Conservation (phyloP, 2,888 invertebrate genomes). For the Noctua janthe region DNA sequence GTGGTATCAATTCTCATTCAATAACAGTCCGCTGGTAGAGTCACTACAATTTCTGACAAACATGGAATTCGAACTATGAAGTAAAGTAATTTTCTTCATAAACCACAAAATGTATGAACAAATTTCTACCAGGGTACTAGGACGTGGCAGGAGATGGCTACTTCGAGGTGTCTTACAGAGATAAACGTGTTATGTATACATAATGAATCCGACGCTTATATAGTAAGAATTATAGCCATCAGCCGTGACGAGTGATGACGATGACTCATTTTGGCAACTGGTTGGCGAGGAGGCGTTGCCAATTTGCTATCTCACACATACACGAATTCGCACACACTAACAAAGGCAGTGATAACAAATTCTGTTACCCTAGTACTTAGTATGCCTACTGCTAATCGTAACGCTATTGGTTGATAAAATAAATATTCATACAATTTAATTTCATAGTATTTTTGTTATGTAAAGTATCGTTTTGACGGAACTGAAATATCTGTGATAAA, state of each 20-base stretch:
- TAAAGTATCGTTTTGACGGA: slow-evolving; percentile 1
- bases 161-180: slow-evolving; percentile 35
- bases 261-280: slow-evolving; percentile 87
- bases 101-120: slow-evolving; percentile 73
- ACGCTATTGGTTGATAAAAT: slow-evolving; percentile 45
- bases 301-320: slow-evolving; percentile 76
- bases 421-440: slow-evolving; percentile 14
- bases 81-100: slow-evolving; percentile 62
- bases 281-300: slow-evolving; percentile 84
- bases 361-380: slow-evolving; percentile 79
- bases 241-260: slow-evolving; percentile 68
- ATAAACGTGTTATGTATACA: slow-evolving; percentile 54
- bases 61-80: slow-evolving; percentile 42
- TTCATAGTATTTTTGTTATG: slow-evolving; percentile 5
- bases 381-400: slow-evolving; percentile 67
- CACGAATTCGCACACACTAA: slow-evolving; percentile 76
- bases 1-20: background rate
- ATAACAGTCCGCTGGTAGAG: slow-evolving; percentile 9
- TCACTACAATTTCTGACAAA: slow-evolving; percentile 22
- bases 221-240: slow-evolving; percentile 53
- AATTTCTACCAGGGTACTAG: slow-evolving; percentile 76
- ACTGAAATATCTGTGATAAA: slow-evolving; percentile 16
- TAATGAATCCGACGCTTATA: slow-evolving; percentile 51
- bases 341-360: slow-evolving; percentile 66
- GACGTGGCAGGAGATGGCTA: slow-evolving; percentile 63